These are phyloP conservation scores for Hirtodrosophila trivittata DNA, from an alignment of 2,888 invertebrate species.

Conservation along the genomic window DNA sequence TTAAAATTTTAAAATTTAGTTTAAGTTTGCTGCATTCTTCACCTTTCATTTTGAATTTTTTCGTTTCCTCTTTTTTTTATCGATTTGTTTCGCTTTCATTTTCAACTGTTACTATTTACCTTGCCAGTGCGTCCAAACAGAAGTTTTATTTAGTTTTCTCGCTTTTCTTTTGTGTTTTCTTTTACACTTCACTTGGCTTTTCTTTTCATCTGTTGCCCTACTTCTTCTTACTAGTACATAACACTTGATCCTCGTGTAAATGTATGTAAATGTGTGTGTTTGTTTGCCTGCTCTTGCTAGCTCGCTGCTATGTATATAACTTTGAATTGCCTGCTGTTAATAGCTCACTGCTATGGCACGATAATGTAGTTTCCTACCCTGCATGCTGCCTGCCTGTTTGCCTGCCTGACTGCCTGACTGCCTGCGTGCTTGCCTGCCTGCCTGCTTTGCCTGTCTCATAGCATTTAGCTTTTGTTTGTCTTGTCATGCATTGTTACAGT, in stretches of 20 bases:
- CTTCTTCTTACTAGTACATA: conserved; percentile 20
- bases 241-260: conserved; percentile 26
- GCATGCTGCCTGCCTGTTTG: conserved; percentile 31
- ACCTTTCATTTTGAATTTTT: conserved; percentile 31
- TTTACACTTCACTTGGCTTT: conserved; percentile 8
- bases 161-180: not conserved
- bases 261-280: not conserved
- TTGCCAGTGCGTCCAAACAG: conserved; percentile 5
- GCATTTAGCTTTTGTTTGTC: conserved; percentile 48
- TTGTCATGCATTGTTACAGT: conserved; percentile 33
- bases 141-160: conserved; percentile 3
- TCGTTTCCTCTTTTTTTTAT: conserved; percentile 28
- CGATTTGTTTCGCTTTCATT: not conserved
- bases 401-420: conserved; percentile 33
- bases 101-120: conserved; percentile 14
- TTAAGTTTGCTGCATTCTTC: conserved; percentile 57
- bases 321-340: conserved; percentile 11
- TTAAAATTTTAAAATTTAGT: conserved; percentile 35
- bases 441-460: conserved; percentile 28
- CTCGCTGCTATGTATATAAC: conserved; percentile 25
- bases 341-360: conserved; percentile 28
- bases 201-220: conserved; percentile 38
- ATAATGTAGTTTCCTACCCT: conserved; percentile 14
- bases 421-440: conserved; percentile 31
- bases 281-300: conserved; percentile 12